Conservation (phyloP, 1,140 invertebrate species). For the Pararge aegeria region DNA sequence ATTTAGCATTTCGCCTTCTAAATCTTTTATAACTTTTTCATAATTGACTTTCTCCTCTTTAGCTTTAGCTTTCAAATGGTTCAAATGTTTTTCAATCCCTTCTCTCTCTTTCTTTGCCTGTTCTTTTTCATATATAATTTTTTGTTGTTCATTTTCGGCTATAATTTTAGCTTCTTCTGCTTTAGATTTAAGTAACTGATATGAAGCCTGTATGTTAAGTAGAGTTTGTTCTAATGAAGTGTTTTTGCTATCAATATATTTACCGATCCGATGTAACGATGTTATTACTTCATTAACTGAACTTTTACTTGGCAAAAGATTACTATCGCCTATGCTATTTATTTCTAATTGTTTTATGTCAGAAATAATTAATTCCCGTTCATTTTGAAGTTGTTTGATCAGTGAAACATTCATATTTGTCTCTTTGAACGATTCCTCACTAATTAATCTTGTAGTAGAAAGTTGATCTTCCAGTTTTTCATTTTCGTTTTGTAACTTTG, state of each 20-base stretch:
- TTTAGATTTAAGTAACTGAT: conserved; percentile 58
- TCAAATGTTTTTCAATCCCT: conserved; percentile 47
- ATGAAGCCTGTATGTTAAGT: conserved; percentile 60
- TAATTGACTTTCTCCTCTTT: conserved; percentile 48
- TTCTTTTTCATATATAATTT: conserved; percentile 63
- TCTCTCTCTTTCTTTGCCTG: conserved; percentile 47
- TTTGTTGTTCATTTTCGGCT: conserved; percentile 63
- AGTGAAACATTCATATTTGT: conserved; percentile 38
- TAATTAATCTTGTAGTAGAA: conserved; percentile 40
- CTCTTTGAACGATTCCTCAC: conserved; percentile 38
- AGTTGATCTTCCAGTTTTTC: conserved; percentile 46
- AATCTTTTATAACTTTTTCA: conserved; percentile 48
- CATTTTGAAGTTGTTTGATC: conserved; percentile 47
- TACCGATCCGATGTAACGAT: conserved; percentile 49
- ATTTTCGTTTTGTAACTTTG: conserved; percentile 50
- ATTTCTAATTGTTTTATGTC: conserved; percentile 62
- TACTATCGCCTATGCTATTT: conserved; percentile 49
- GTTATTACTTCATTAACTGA: conserved; percentile 44
- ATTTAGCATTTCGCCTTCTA: conserved; percentile 56
- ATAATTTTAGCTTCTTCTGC: conserved; percentile 63
- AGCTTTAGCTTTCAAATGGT: conserved; percentile 44
- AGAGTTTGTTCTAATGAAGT: conserved; percentile 53
- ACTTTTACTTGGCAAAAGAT: conserved; percentile 41
- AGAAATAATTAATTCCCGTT: conserved; percentile 50
- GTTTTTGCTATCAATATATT: conserved; percentile 43